These are phyloP conservation scores for Andrena chrysosceles DNA, from an alignment of 2,888 invertebrate species.

Conservation along the genomic window DNA sequence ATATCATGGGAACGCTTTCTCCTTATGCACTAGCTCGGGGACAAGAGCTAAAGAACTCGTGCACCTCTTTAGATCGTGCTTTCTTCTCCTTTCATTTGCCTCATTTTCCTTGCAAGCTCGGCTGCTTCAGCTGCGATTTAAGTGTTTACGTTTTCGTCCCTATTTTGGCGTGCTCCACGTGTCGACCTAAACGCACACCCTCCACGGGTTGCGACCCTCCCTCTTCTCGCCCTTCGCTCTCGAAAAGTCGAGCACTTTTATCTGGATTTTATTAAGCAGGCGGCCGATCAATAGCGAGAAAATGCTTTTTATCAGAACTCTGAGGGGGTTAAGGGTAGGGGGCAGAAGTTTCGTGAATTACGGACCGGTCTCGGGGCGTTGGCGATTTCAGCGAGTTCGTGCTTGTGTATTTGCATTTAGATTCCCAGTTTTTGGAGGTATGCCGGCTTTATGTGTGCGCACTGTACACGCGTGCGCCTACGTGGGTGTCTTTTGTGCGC, in stretches of 20 bases:
- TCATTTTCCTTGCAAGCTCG: background rate
- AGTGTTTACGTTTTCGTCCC: conserved; percentile 57
- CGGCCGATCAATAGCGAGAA: conserved; percentile 66
- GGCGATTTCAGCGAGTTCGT: conserved; percentile 47
- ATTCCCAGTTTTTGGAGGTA: conserved; percentile 64
- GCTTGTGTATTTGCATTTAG: conserved; percentile 71
- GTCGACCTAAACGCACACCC: conserved; percentile 19
- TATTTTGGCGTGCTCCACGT: conserved; percentile 41
- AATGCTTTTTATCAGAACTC: conserved; percentile 63
- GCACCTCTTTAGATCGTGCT: background rate
- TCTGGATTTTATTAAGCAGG: conserved; percentile 70
- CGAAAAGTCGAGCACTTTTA: conserved; percentile 50
- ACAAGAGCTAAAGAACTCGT: conserved; percentile 20
- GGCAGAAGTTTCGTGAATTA: conserved; percentile 69
- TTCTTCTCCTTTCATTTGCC: background rate
- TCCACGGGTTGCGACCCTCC: background rate
- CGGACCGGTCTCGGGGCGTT: conserved; percentile 44
- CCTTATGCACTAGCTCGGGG: conserved; percentile 25
- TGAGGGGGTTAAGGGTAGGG: background rate
- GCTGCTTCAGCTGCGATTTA: conserved; percentile 21
- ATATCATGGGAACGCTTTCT: conserved; percentile 25
- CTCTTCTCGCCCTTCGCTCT: conserved; percentile 3
- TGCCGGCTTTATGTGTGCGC: background rate
- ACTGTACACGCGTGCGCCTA: background rate
- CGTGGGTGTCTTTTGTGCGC: conserved; percentile 27